phyloP scores from a whole-genome alignment of 37 sponge, comb jelly and placozoan genomes.

The Ianthella basta region DNA sequence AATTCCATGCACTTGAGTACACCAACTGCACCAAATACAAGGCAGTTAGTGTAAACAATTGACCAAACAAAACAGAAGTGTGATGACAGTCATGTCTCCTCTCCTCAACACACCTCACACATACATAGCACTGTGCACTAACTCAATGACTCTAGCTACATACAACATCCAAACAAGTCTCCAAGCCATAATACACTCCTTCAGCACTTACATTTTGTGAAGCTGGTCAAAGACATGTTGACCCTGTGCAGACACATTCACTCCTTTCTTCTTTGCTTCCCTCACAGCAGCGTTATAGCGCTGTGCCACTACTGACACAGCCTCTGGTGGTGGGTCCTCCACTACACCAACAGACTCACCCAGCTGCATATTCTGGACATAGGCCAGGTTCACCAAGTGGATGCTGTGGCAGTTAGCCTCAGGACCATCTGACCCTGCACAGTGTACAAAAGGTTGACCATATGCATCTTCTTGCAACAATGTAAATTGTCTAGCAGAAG shows the following conservation, averaged over 20 bases:
- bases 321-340: neutral
- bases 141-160: too few relatives aligned
- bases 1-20: too few relatives aligned
- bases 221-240: slow-evolving; percentile 14
- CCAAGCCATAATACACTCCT: too few relatives aligned
- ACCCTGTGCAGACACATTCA: neutral
- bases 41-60: too few relatives aligned
- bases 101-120: too few relatives aligned
- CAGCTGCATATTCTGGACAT: neutral
- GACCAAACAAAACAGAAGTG: too few relatives aligned
- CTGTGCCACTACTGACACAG: neutral
- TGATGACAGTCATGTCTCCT: too few relatives aligned
- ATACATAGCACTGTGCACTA: too few relatives aligned
- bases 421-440: neutral
- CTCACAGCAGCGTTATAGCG: neutral
- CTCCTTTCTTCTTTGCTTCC: slow-evolving; percentile 19
- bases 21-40: too few relatives aligned
- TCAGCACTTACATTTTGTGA: slow-evolving; percentile 28
- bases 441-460: neutral
- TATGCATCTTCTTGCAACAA: too few relatives aligned
- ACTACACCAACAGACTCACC: neutral
- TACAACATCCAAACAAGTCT: too few relatives aligned
- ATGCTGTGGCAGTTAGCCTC: neutral
- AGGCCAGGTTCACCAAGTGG: neutral
- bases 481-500: too few relatives aligned